Evolutionary conservation across 2,888 invertebrate species (phyloP).

Genomic region (Ormyrus labotus): DNA sequence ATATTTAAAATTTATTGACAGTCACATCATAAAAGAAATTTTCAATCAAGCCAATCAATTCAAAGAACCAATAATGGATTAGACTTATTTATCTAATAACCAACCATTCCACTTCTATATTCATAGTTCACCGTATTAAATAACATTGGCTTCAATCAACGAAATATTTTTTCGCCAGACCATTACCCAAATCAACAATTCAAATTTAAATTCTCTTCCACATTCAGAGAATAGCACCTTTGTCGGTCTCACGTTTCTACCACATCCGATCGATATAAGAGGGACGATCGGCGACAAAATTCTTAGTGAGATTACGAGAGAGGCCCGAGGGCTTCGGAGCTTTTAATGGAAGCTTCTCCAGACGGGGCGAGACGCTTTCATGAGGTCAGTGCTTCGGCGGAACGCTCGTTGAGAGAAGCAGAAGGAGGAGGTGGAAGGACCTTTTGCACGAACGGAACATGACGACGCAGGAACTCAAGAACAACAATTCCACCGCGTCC

Average conservation of each 20-base stretch:
- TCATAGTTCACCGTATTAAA: too few relatives aligned
- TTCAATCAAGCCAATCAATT: too few relatives aligned
- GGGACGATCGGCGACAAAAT: not conserved
- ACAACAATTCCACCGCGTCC: slow-evolving; percentile 6
- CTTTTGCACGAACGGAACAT: slow-evolving; percentile 32
- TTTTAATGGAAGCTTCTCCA: slow-evolving; percentile 50
- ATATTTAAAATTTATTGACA: too few relatives aligned
- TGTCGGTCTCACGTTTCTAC: not conserved
- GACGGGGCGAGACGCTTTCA: not conserved
- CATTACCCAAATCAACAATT: too few relatives aligned
- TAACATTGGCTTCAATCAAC: too few relatives aligned
- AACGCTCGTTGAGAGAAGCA: not conserved
- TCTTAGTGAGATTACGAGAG: not conserved
- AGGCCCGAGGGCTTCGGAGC: slow-evolving; percentile 25
- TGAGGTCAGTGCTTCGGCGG: slow-evolving; percentile 2
- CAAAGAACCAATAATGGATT: too few relatives aligned
- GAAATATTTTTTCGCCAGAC: too few relatives aligned
- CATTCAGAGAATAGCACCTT: too few relatives aligned
- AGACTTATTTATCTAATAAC: too few relatives aligned
- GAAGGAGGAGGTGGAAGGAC: not conserved
- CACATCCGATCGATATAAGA: not conserved
- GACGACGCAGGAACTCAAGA: slow-evolving; percentile 20
- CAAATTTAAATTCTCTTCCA: too few relatives aligned
- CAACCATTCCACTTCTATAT: too few relatives aligned
- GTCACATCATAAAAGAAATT: too few relatives aligned